Conservation (phyloP, 2,113 vertebrate genomes). For the Zootoca vivipara region DNA sequence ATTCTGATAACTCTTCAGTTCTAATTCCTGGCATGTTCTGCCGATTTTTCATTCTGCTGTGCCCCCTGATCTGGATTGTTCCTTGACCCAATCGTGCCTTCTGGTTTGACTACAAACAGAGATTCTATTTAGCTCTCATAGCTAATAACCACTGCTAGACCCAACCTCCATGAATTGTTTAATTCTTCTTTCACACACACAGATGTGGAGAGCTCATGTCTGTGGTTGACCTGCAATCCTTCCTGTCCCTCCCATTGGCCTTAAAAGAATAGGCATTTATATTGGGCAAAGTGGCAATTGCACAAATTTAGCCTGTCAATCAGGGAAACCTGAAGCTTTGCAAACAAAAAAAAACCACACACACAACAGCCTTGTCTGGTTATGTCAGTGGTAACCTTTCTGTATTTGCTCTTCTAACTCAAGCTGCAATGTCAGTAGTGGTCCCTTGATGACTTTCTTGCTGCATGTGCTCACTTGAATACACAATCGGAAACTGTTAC, state of each 20-base stretch:
- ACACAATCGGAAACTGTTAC: slow-evolving; percentile 14
- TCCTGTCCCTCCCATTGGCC: not conserved
- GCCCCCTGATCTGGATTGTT: no score
- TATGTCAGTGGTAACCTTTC: slow-evolving; percentile 68
- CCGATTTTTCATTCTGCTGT: no score
- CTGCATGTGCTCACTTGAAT: slow-evolving; percentile 53
- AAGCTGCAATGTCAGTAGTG: slow-evolving; percentile 50
- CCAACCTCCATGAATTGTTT: not conserved
- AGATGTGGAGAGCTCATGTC: not conserved
- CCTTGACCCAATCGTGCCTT: no score
- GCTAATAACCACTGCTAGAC: not conserved
- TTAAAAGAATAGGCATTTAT: slow-evolving; percentile 11
- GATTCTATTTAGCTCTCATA: not conserved
- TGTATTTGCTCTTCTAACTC: slow-evolving; percentile 43
- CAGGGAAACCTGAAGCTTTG: slow-evolving; percentile 48
- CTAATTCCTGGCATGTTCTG: no score
- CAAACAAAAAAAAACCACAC: slow-evolving; percentile 1
- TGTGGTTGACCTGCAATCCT: not conserved
- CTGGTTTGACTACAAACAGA: not conserved
- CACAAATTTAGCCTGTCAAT: slow-evolving; percentile 58
- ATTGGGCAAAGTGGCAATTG: slow-evolving; percentile 43
- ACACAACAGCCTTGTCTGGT: slow-evolving; percentile 18
- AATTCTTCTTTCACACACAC: not conserved
- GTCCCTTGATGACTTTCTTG: slow-evolving; percentile 60
- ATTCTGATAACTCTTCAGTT: no score